Conservation (phyloP, 1,140 invertebrate genomes). For the Pentalonia nigronervosa region DNA sequence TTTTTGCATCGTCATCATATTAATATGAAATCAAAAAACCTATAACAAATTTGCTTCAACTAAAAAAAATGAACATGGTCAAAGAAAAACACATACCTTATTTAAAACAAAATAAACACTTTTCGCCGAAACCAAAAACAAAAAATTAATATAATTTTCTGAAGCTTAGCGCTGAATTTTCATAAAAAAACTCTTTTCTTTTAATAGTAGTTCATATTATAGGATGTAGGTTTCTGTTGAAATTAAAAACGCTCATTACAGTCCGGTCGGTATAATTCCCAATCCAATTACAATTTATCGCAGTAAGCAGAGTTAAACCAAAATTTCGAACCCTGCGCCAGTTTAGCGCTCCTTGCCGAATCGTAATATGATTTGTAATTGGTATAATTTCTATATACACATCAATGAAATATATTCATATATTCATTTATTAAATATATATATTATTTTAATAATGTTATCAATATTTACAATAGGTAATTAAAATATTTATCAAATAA, state of each 20-base stretch:
- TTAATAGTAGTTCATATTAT: background rate
- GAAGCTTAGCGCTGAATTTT: background rate
- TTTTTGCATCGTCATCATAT: background rate
- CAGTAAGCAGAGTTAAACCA: no score
- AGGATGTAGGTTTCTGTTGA: background rate
- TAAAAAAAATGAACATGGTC: background rate
- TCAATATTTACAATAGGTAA: no score
- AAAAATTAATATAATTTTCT: no score
- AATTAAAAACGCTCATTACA: background rate
- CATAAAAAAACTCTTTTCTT: background rate
- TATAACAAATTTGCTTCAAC: background rate
- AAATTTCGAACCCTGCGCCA: no score
- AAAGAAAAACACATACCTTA: background rate
- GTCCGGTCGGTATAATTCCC: background rate
- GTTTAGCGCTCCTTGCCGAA: no score
- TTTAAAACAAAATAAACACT: background rate
- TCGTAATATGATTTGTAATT: no score
- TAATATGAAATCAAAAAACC: background rate
- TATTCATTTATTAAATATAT: no score
- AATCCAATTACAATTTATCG: no score
- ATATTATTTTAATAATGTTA: no score
- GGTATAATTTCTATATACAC: no score
- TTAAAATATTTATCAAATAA: no score
- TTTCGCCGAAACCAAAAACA: background rate
- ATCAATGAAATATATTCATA: no score